A percentile compares a stretch with the other conserved stretches of the same genome.
phyloP scores from a whole-genome alignment of 2,888 invertebrate genomes.

The Megamerina dolium region DNA sequence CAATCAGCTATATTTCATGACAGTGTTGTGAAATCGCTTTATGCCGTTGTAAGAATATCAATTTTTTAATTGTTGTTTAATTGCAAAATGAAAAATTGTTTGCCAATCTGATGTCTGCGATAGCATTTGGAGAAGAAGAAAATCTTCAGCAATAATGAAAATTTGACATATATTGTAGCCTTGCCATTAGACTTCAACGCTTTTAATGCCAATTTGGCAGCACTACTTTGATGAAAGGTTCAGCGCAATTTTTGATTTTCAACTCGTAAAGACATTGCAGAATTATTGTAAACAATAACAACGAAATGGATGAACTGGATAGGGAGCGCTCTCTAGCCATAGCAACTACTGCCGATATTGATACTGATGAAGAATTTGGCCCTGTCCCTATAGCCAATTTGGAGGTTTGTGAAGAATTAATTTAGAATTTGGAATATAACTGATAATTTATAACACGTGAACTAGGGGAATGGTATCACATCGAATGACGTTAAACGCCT shows the following conservation, averaged over 20 bases:
- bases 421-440: background rate
- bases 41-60: no score
- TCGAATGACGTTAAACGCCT: constrained; percentile 87
- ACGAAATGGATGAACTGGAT: constrained; percentile 10
- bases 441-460: constrained; percentile 24
- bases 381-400: constrained; percentile 66
- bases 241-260: constrained; percentile 11
- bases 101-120: no score
- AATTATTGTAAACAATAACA: background rate
- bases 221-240: no score
- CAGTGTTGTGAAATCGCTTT: no score
- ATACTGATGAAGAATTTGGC: constrained; percentile 59
- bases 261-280: background rate
- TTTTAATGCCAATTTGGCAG: no score
- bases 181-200: no score
- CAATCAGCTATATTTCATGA: no score
- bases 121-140: no score
- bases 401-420: constrained; percentile 54
- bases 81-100: no score
- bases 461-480: constrained; percentile 91
- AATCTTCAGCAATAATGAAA: no score
- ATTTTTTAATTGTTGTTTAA: no score
- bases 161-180: no score
- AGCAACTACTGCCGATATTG: constrained; percentile 51
- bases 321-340: constrained; percentile 40